A percentile compares a stretch with the other conserved stretches of the same genome.
Conservation (phyloP, 2,797 vertebrate species). For the Forpus xanthops region DNA sequence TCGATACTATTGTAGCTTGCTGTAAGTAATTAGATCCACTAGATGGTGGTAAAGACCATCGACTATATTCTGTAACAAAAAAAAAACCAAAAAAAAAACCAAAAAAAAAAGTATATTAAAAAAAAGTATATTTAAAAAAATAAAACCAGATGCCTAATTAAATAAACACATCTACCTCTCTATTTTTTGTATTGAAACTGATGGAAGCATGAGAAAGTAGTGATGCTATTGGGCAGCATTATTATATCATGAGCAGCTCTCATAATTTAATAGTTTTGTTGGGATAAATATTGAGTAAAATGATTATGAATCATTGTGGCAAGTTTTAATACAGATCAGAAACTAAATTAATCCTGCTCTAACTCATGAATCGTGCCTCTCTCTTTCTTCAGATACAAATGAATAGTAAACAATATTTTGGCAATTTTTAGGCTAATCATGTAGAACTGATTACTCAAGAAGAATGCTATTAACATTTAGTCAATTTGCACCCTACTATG, state of each 20-base stretch:
- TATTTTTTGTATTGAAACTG: background rate
- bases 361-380: conserved; percentile 58
- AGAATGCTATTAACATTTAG: conserved; percentile 82
- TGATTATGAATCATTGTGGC: conserved; percentile 78
- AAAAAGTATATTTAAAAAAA: background rate
- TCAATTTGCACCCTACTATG: conserved; percentile 79
- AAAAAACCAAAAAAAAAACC: background rate
- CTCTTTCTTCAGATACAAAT: conserved; percentile 74
- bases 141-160: background rate
- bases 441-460: conserved; percentile 82
- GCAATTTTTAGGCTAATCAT: conserved; percentile 82
- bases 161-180: background rate
- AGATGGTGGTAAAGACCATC: conserved; percentile 80
- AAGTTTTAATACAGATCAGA: conserved; percentile 79
- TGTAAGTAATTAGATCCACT: conserved; percentile 65
- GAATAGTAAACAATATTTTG: conserved; percentile 82
- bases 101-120: background rate
- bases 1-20: background rate
- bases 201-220: background rate
- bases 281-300: conserved; percentile 73
- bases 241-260: conserved; percentile 17
- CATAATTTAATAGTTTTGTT: conserved; percentile 71
- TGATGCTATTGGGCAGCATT: conserved; percentile 21
- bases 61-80: background rate
- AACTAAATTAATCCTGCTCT: conserved; percentile 78